Conservation (phyloP, 1,140 invertebrate species). For the Planococcus citri region DNA sequence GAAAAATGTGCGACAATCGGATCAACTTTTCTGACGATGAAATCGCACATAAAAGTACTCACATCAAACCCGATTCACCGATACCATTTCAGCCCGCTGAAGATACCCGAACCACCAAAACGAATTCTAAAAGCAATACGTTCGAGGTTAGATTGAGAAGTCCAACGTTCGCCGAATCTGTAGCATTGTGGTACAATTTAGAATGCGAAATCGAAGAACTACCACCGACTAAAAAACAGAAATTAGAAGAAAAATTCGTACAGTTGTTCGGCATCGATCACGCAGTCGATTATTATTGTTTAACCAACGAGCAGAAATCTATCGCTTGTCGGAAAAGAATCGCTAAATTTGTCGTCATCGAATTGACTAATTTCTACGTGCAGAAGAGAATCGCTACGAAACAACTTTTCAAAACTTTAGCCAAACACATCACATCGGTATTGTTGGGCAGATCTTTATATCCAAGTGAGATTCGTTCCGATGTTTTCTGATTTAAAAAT, state of each 20-base stretch:
- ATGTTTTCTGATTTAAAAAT: too few species aligned
- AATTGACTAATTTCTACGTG: conserved; percentile 25
- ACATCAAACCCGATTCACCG: neutral
- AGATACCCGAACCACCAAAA: neutral
- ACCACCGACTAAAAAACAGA: conserved; percentile 11
- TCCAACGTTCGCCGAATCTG: conserved; percentile 1
- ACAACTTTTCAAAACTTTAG: conserved; percentile 26
- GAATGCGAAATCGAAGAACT: conserved; percentile 11
- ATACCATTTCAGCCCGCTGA: too few species aligned
- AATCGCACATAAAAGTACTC: neutral
- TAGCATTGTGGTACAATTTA: conserved; percentile 22
- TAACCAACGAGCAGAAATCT: conserved; percentile 23
- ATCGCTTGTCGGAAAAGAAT: conserved; percentile 24
- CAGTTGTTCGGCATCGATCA: conserved; percentile 22
- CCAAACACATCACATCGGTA: conserved; percentile 25
- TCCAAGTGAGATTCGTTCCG: conserved; percentile 22
- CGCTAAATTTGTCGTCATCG: conserved; percentile 25
- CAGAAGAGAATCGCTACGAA: conserved; percentile 23
- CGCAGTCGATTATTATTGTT: conserved; percentile 23
- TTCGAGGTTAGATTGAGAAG: conserved; percentile 20
- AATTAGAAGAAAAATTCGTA: conserved; percentile 21
- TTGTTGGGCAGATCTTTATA: conserved; percentile 22
- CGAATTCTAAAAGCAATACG: neutral
- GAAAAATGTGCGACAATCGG: neutral
- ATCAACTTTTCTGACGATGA: neutral